phyloP scores from a whole-genome alignment of 2,113 vertebrate species.

The Ailurus styani region DNA sequence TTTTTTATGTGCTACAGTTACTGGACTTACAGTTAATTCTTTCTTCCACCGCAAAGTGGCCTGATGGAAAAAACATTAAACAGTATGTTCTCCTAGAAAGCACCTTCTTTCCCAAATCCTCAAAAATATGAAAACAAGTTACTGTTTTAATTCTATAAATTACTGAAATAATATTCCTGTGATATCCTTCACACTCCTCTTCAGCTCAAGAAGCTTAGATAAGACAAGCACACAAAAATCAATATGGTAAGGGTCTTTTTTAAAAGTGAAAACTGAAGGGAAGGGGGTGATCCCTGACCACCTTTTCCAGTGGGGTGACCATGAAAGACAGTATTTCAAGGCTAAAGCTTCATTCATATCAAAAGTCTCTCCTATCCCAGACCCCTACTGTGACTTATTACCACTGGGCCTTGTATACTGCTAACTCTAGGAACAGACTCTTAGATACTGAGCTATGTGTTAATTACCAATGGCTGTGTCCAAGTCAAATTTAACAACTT shows the following conservation, averaged over 20 bases:
- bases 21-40: neutral
- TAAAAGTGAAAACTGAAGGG: neutral
- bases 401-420: neutral
- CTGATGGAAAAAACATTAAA: neutral
- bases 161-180: neutral
- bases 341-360: neutral
- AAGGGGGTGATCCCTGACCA: neutral
- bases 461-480: neutral
- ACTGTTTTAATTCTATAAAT: neutral
- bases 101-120: neutral
- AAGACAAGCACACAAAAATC: neutral
- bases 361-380: neutral
- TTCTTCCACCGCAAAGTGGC: neutral
- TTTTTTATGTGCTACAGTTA: neutral
- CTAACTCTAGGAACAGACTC: neutral
- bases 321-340: conserved; percentile 23
- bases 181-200: neutral
- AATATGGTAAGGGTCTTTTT: neutral
- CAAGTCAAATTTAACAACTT: conserved; percentile 29
- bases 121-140: conserved; percentile 10
- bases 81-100: neutral
- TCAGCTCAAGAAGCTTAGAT: neutral
- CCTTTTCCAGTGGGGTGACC: neutral
- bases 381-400: neutral
- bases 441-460: neutral